A percentile compares a stretch with the other conserved stretches of the same genome.
Evolutionary conservation across 2,797 vertebrate genomes (phyloP).

Genomic region (Trichosurus vulpecula): DNA sequence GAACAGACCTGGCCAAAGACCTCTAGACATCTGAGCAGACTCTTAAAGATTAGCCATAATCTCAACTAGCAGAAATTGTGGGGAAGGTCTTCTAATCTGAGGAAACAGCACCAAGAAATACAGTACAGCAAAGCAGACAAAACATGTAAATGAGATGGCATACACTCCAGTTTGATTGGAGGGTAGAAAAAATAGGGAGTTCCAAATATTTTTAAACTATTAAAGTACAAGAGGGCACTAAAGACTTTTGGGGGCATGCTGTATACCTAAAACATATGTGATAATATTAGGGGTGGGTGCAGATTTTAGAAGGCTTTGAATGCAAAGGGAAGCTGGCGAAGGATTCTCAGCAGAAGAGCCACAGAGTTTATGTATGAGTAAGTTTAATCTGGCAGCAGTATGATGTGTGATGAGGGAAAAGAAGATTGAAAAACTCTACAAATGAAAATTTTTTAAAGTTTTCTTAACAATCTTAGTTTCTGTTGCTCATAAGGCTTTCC

Average conservation of each 20-base stretch:
- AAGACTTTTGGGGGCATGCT: neutral
- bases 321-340: neutral
- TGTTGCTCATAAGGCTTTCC: neutral
- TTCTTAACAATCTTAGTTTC: neutral
- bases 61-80: neutral
- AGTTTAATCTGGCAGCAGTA: neutral
- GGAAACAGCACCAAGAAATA: neutral
- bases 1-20: neutral
- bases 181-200: neutral
- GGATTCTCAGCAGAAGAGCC: neutral
- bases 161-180: neutral
- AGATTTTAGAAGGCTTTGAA: neutral
- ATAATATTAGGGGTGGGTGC: neutral
- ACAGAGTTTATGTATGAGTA: neutral
- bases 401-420: no score
- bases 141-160: neutral
- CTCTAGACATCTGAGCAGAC: neutral
- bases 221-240: neutral
- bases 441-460: neutral
- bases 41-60: neutral
- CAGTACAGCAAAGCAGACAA: neutral
- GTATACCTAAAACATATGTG: neutral
- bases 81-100: neutral
- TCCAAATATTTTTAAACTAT: neutral
- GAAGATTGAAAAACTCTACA: no score